Conservation (phyloP, 2,888 invertebrate genomes). For the Melanotus villosus region DNA sequence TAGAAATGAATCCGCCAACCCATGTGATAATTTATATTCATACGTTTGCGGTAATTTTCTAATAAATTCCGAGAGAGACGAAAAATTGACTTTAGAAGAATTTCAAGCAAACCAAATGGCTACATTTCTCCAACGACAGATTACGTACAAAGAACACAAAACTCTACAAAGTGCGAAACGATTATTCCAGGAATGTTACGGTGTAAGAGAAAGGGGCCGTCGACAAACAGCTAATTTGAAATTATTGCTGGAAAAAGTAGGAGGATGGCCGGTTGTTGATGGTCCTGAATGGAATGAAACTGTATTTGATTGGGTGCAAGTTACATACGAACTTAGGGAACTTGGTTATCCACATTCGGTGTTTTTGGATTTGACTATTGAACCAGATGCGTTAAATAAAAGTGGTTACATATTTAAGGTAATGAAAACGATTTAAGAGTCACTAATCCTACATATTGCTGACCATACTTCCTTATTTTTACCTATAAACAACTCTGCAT, state of each 20-base stretch:
- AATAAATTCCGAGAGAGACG: too few species aligned
- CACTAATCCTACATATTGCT: too few species aligned
- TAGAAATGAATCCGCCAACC: too few species aligned
- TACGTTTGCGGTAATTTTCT: too few species aligned
- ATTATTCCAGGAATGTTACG: slow-evolving; percentile 61
- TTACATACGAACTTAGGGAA: slow-evolving; percentile 18
- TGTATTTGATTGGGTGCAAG: slow-evolving; percentile 28
- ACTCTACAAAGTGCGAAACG: slow-evolving; percentile 49
- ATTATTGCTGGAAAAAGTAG: slow-evolving; percentile 37
- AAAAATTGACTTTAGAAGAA: too few species aligned
- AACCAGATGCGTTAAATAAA: slow-evolving; percentile 20
- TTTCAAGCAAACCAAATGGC: too few species aligned
- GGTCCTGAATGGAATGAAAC: slow-evolving; percentile 25
- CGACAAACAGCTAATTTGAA: slow-evolving; percentile 61
- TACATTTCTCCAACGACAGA: too few species aligned
- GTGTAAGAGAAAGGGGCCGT: slow-evolving; percentile 59
- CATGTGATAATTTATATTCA: too few species aligned
- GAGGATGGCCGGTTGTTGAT: slow-evolving; percentile 39
- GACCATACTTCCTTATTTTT: too few species aligned
- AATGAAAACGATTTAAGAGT: too few species aligned
- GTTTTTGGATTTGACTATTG: slow-evolving; percentile 28
- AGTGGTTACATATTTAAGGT: slow-evolving; percentile 30
- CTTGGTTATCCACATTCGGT: slow-evolving; percentile 28
- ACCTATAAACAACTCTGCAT: too few species aligned
- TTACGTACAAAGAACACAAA: too few species aligned